Base-by-base conservation (phyloP, 2,888 invertebrate species). In the Scaeva pyrastri region DNA sequence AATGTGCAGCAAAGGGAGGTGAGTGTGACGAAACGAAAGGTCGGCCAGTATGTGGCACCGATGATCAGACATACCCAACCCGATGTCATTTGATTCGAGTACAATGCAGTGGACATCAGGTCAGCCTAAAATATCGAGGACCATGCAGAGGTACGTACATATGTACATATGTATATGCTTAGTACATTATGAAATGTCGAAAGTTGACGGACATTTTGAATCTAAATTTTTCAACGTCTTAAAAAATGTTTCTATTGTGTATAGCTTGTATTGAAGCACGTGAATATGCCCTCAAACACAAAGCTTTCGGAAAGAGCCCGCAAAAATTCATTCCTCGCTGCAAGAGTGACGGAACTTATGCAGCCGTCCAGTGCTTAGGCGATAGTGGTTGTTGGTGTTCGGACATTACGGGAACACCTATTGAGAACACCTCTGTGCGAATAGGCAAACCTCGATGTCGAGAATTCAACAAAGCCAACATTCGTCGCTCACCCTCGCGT, bases 381-480 rank as follows among this genome's bases (percentile, higher is more conserved):
- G 95, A 95, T 74, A 95, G 96, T 2, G 95, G 95, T 90, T 98
- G 98, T 93, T 98, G 98, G 98, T 98, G 98, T 91, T 98, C 97
- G 82, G 96, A 97, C 1, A 95, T 95, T 14, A 95, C 96, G 88
- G 98, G 98, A 50, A 95, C 95, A 88, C 97, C 97, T 0, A 94
- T 98, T 71, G 95, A 96, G 11, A 96, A 97, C 89, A 97, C 97
- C 5, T 95, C 97, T 6, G 95, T 96, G 12, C 94, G 95, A 87
- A 95, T 95, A 89, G 94, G 94, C 72, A 94, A 95, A 89, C 96
- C 97, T 55, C 95, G 95, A 89, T 97, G 97, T 91, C 94, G 93
- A 58, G 93, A 92, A 88, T 92, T 89, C 93, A 94, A 93, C 88
- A 95, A 94, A 93, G 94, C 94, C 71, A 94, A 94, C 89, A 94